phyloP scores from a whole-genome alignment of 2,888 invertebrate genomes.

The Thelaira solivaga region DNA sequence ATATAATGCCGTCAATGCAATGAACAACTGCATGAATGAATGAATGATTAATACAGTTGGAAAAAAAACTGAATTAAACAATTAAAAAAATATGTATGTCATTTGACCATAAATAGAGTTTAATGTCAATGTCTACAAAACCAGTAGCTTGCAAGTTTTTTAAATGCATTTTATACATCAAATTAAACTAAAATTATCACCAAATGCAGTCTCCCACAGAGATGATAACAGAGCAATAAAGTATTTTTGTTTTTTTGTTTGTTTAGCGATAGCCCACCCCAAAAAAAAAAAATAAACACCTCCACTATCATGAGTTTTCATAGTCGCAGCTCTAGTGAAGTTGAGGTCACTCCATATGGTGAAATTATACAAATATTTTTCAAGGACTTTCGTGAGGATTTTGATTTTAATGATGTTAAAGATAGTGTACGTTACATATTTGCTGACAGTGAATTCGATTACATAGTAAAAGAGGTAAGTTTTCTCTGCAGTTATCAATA shows the following conservation, averaged over 20 bases:
- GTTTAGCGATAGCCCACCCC: conserved; percentile 3
- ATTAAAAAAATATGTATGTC: conserved; percentile 53
- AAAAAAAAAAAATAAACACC: too few species aligned
- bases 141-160: conserved; percentile 18
- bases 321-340: conserved; percentile 67
- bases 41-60: conserved; percentile 11
- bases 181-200: background rate
- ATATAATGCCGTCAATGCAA: background rate
- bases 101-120: conserved; percentile 47
- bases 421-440: conserved; percentile 49
- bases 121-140: conserved; percentile 41
- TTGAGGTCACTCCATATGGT: conserved; percentile 63
- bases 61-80: background rate
- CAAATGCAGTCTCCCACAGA: background rate
- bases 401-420: conserved; percentile 66
- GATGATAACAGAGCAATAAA: background rate
- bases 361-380: conserved; percentile 66
- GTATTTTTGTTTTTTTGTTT: conserved; percentile 8
- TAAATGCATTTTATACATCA: background rate
- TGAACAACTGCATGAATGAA: too few species aligned
- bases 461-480: conserved; percentile 56
- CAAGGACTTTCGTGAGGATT: conserved; percentile 65
- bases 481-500: too few species aligned
- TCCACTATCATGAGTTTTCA: conserved; percentile 63
- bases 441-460: conserved; percentile 48